Evolutionary conservation across 1,140 invertebrate genomes (phyloP).

Genomic region (Drosophila littoralis): DNA sequence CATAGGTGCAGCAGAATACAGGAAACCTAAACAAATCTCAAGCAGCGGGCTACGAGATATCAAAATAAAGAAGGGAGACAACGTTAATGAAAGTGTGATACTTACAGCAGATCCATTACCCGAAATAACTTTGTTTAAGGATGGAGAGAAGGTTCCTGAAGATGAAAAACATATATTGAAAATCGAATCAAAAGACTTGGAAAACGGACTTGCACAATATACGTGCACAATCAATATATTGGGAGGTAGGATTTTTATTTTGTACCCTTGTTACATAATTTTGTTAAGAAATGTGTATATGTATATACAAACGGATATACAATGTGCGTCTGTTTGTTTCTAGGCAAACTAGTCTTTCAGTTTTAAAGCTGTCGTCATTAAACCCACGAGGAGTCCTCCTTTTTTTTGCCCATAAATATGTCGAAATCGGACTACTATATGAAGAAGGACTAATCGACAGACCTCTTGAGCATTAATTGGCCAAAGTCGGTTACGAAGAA

Average conservation of each 20-base stretch:
- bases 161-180: constrained; percentile 85
- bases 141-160: constrained; percentile 84
- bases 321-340: too few relatives aligned
- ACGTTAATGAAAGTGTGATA: constrained; percentile 91
- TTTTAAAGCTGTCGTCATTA: too few relatives aligned
- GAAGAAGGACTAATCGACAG: too few relatives aligned
- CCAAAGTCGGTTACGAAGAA: too few relatives aligned
- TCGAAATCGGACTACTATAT: too few relatives aligned
- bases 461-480: too few relatives aligned
- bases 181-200: constrained; percentile 87
- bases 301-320: too few relatives aligned
- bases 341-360: too few relatives aligned
- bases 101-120: constrained; percentile 92
- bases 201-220: constrained; percentile 91
- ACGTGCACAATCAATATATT: constrained; percentile 89
- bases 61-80: constrained; percentile 87
- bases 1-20: constrained; percentile 89
- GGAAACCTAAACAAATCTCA: constrained; percentile 89
- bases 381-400: too few relatives aligned
- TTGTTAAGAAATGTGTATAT: too few relatives aligned
- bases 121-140: constrained; percentile 86
- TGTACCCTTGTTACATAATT: not conserved
- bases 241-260: constrained; percentile 84
- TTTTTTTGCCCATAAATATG: too few relatives aligned
- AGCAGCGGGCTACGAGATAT: constrained; percentile 87